Evolutionary conservation across 2,797 vertebrate species (phyloP).

Genomic region (Lophotriccus pileatus): DNA sequence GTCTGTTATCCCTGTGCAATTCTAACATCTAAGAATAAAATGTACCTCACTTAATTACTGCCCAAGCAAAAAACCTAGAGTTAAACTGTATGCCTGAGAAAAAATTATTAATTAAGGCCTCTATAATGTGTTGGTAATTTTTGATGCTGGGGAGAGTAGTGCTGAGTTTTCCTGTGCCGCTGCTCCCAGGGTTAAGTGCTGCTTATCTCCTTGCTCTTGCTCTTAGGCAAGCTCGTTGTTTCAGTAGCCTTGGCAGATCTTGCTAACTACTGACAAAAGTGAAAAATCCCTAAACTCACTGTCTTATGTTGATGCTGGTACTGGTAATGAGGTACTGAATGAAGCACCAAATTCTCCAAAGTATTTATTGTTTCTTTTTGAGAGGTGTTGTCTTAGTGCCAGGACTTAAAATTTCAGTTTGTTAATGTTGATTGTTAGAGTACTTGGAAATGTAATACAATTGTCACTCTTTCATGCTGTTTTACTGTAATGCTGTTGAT

Average conservation of each 20-base stretch:
- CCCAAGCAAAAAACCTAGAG: background rate
- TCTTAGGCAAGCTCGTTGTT: background rate
- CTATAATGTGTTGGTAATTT: background rate
- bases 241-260: background rate
- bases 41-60: background rate
- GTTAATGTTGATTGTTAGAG: background rate
- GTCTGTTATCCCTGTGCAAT: background rate
- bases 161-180: background rate
- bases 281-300: background rate
- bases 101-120: background rate
- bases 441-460: background rate
- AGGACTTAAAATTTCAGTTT: background rate
- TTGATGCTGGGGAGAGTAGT: background rate
- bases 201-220: background rate
- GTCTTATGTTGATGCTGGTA: background rate
- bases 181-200: background rate
- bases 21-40: constrained; percentile 9
- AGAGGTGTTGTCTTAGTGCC: background rate
- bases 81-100: background rate
- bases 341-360: background rate
- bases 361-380: background rate
- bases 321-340: background rate
- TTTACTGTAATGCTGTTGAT: background rate
- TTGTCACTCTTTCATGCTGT: background rate
- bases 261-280: background rate